These are phyloP conservation scores for Raja brachyura DNA, from an alignment of 2,113 vertebrate species.

Conservation along the genomic window DNA sequence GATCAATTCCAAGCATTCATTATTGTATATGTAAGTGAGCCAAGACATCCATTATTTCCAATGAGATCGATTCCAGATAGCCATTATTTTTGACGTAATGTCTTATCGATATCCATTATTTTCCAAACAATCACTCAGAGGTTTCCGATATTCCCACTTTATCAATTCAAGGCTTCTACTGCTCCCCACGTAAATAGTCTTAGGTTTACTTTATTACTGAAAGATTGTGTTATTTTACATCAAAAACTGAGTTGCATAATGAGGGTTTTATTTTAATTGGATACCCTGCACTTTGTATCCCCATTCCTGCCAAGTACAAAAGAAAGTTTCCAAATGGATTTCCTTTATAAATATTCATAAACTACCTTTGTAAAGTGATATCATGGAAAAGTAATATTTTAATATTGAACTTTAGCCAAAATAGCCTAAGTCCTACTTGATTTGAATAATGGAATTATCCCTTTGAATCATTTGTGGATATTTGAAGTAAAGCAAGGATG, in stretches of 20 bases:
- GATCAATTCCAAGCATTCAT: conserved; percentile 9
- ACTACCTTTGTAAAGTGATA: not conserved
- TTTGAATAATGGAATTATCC: not conserved
- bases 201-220: not conserved
- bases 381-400: not conserved
- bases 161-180: conserved; percentile 11
- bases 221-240: conserved; percentile 3
- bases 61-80: conserved; percentile 17
- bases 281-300: not conserved
- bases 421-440: not conserved
- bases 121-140: conserved; percentile 11
- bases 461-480: not conserved
- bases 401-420: not conserved
- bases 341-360: not conserved
- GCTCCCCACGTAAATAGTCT: not conserved
- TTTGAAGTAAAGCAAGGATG: not conserved
- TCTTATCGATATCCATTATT: conserved; percentile 25
- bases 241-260: not conserved
- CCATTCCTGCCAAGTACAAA: not conserved
- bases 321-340: not conserved
- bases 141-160: conserved; percentile 18
- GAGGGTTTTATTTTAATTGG: not conserved
- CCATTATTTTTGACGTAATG: conserved; percentile 23
- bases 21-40: conserved; percentile 20
- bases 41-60: conserved; percentile 24